Base-by-base conservation (phyloP, 1,140 invertebrate genomes). In the Cydia strobilella region DNA sequence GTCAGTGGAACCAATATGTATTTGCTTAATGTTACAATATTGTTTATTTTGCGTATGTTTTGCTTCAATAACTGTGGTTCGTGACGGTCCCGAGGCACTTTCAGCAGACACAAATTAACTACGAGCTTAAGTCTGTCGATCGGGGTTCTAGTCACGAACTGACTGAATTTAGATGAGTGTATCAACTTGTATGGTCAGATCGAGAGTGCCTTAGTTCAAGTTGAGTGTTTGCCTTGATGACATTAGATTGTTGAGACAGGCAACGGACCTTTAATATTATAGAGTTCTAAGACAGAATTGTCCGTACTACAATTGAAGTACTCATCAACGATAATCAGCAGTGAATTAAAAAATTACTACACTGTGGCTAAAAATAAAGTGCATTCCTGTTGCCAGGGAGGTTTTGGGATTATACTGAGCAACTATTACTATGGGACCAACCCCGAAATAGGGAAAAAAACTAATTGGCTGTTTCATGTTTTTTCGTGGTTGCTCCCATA, bases 81-180 rank as follows among this genome's bases (percentile, higher is more conserved):
- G 74, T 80, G 79, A 86, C 77, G 54, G 77, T 83, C 80, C 81
- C 81, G 77, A 77, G 77, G 79, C 77, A 78, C 79, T 83, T 80
- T 81, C 76, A 77, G 80, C 80, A 85, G 27, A 63, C 63, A 69
- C 80, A 86, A 84, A 85, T 86, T 85, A 86, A 86, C 83, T 81
- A 73, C 73, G 78, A 78, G 62, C 78, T 66, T 69, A 82, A 84
- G 77, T 78, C 77, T 72, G 73, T 23, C 74, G 66, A 82, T 85
- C 79, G 77, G 74, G 39, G 76, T 85, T 83, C 84, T 20, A 80
- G 81, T 85, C 83, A 85, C 84, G 85, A 81, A 82, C 79, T 73
- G 81, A 80, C 80, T 77, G 82, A 85, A 86, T 86, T 86, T 81
- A 84, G 83, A 85, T 86, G 81, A 83, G 80, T 83, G 80, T 85